Evolutionary conservation across 2,797 vertebrate species (phyloP), one percentile per base, ranked within the genome.

Genomic region (Hozukius guyotensis): DNA sequence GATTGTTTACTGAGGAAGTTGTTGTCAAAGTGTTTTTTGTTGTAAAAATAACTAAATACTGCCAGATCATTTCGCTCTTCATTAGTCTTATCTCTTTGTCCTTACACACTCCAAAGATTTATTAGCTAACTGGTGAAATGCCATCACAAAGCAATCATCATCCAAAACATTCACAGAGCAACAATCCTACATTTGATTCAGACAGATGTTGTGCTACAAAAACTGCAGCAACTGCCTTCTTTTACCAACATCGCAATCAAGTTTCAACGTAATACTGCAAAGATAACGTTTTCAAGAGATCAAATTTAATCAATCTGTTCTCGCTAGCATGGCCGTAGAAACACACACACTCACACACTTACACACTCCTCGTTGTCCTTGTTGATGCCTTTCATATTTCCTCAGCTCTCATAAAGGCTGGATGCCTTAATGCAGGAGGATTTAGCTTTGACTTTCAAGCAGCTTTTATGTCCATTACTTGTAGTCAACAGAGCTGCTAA

Each of bases 71-170:
- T 86, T 83, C 24, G 5, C 72, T 87, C 60, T 81, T 80, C 85
- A 92, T 90, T 91, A 89, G 75, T 80, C 86, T 89, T 82, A 83
- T 89, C 68, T 81, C 75, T 81, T 83, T 78, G 66, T 87, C 61
- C 68, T 61, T 68, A 75, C 59, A 68, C 3, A 4, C 66, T 76
- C 46, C 18, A 46, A 46, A 88, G 84, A 72, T 53, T 8, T 72
- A 86, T 84, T 74, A 85, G 29, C 42, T 86, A 77, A 78, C 81
- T 79, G 83, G 75, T 84, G 36, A 80, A 88, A 85, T 82, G 42
- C 67, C 67, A 72, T 87, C 71, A 73, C 79, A 61, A 72, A 86
- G 83, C 70, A 38, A 38, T 77, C 77, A 73, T 89, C 89, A 84
- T 59, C 63, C 56, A 36, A 80, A 76, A 38, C 49, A 81, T 80